Base-by-base conservation (phyloP, 2,797 vertebrate species). In the Melanotaenia parkinsoni region DNA sequence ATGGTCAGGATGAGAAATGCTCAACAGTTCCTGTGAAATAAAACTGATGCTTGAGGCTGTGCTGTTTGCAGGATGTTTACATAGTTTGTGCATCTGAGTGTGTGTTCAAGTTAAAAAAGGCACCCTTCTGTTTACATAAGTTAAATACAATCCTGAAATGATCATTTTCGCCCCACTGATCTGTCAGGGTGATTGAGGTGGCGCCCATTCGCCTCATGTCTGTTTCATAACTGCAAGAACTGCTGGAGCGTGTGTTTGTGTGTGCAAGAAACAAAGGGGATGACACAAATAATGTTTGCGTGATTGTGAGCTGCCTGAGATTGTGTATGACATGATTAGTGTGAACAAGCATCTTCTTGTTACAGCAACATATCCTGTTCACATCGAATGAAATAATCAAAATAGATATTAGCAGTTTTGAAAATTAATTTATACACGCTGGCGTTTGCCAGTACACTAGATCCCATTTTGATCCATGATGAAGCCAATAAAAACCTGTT, bases 181-280 rank as follows among this genome's bases (percentile, higher is more conserved):
- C 74, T 82, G 84, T 83, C 91, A 91, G 85, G 2, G 50, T 90
- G 90, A 92, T 88, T 88, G 87, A 92, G 77, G 74, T 89, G 91
- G 89, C 89, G 81, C 88, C 90, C 66, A 13, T 61, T 83, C 5
- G 67, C 86, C 72, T 84, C 80, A 67, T 40, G 66, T 82, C 72
- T 88, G 74, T 87, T 90, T 91, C 81, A 80, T 87, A 87, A 90
- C 64, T 72, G 74, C 61, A 82, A 79, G 62, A 87, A 90, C 64
- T 72, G 74, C 61, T 83, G 80, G 62, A 77, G 87, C 67, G 33
- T 77, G 75, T 75, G 38, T 67, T 63, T 70, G 47, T 68, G 67
- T 67, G 50, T 16, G 40, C 32, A 59, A 33, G 50, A 64, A 69
- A 65, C 47, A 67, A 56, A 72, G 53, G 32, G 67, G 61, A 32